Evolutionary conservation across 2,797 vertebrate genomes (phyloP).

Genomic region (Micromesistius poutassou): DNA sequence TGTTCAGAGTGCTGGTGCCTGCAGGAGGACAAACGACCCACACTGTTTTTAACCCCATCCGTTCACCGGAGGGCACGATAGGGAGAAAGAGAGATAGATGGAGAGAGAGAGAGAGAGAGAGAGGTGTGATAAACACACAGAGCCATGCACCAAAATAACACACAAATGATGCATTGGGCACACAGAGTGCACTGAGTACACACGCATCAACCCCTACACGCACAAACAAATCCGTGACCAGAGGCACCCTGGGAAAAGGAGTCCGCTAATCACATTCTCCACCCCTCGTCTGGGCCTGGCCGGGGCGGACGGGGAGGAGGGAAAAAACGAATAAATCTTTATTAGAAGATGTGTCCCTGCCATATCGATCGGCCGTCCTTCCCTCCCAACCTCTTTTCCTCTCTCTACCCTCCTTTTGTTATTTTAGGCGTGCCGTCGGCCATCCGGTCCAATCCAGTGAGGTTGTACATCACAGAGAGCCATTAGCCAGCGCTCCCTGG

Average conservation of each 20-base stretch:
- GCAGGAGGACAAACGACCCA: constrained; percentile 65
- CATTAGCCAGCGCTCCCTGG: constrained; percentile 71
- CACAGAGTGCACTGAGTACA: constrained; percentile 48
- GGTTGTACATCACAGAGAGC: constrained; percentile 72
- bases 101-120: not conserved
- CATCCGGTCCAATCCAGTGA: constrained; percentile 72
- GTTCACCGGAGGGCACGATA: constrained; percentile 47
- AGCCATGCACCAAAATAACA: constrained; percentile 32
- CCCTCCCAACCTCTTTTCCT: constrained; percentile 50
- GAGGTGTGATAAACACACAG: not conserved
- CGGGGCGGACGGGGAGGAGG: constrained; percentile 51
- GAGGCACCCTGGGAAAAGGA: constrained; percentile 66
- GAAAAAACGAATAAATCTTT: constrained; percentile 71
- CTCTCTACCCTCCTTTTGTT: constrained; percentile 70
- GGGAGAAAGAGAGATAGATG: constrained; percentile 20
- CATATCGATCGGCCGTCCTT: constrained; percentile 70
- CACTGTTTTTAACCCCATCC: constrained; percentile 65
- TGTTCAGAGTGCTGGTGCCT: constrained; percentile 67
- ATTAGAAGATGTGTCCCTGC: constrained; percentile 76
- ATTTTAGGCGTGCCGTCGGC: constrained; percentile 74
- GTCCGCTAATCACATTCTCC: constrained; percentile 72
- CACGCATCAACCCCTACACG: constrained; percentile 29
- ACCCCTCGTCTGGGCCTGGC: constrained; percentile 58
- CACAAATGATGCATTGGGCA: constrained; percentile 38
- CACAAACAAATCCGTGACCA: constrained; percentile 50